A percentile compares a stretch with the other conserved stretches of the same genome.
phyloP scores from a whole-genome alignment of 1,140 invertebrate species.

The Meloidogyne floridensis region DNA sequence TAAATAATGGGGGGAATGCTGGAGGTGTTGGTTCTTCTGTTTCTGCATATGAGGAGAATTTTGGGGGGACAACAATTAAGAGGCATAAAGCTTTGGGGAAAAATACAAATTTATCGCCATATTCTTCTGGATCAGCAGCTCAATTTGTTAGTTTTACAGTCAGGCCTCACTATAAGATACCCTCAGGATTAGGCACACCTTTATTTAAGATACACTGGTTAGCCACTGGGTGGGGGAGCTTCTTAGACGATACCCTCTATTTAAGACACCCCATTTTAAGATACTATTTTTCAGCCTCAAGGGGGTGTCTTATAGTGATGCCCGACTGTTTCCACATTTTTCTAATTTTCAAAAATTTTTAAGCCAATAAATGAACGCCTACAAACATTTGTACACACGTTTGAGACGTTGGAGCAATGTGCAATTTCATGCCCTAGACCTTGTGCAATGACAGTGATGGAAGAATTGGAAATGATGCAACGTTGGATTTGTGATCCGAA shows the following conservation, averaged over 20 bases:
- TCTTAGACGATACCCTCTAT: too few relatives aligned
- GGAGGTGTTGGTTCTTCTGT: background rate
- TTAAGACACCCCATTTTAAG: too few relatives aligned
- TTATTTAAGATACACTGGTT: too few relatives aligned
- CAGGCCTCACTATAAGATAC: too few relatives aligned
- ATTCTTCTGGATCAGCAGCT: background rate
- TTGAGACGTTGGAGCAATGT: conserved; percentile 32
- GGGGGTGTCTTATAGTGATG: too few relatives aligned
- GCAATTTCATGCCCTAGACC: conserved; percentile 30
- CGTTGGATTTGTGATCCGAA: conserved; percentile 39
- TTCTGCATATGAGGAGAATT: background rate
- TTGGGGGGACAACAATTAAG: background rate
- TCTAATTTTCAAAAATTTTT: background rate
- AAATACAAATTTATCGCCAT: background rate
- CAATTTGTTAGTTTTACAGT: background rate
- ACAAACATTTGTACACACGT: conserved; percentile 38
- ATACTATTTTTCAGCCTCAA: too few relatives aligned
- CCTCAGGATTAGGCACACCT: too few relatives aligned
- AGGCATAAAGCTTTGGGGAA: background rate
- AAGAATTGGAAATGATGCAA: conserved; percentile 43
- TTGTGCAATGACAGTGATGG: conserved; percentile 33
- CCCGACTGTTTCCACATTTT: too few relatives aligned
- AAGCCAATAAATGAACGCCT: background rate
- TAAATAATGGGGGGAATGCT: background rate
- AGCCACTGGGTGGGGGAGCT: too few relatives aligned